phyloP scores from a whole-genome alignment of 2,113 vertebrate genomes.

The Lepus timidus region DNA sequence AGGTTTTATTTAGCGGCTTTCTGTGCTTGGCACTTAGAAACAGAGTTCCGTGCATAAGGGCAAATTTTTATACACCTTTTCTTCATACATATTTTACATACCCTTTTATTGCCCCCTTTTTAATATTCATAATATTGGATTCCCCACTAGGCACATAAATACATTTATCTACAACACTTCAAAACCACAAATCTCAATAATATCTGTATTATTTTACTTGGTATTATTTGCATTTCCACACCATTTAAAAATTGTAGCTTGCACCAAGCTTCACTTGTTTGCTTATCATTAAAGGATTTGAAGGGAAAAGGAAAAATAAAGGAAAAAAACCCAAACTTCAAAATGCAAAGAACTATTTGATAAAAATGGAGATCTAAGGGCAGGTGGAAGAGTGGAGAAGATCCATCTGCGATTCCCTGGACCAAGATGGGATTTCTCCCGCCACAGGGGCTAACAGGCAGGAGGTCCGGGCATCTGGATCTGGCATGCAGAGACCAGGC shows the following conservation, averaged over 20 bases:
- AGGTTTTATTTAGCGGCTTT: constrained; percentile 95
- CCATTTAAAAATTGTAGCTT: constrained; percentile 92
- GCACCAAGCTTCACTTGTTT: constrained; percentile 89
- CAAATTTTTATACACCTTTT: constrained; percentile 92
- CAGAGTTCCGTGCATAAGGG: constrained; percentile 94
- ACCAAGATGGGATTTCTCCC: constrained; percentile 69
- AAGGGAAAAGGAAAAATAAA: constrained; percentile 72
- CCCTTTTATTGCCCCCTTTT: constrained; percentile 89
- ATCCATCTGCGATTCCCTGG: constrained; percentile 73
- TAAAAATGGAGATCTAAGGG: constrained; percentile 77
- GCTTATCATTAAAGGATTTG: constrained; percentile 85
- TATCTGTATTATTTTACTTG: constrained; percentile 91
- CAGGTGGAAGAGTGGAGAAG: constrained; percentile 64
- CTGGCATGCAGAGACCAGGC: constrained; percentile 35
- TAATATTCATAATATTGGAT: constrained; percentile 93
- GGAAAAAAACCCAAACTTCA: constrained; percentile 73
- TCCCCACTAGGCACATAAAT: constrained; percentile 96
- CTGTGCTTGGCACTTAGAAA: constrained; percentile 98
- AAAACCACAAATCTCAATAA: constrained; percentile 94
- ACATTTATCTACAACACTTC: constrained; percentile 97
- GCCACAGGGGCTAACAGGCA: constrained; percentile 65
- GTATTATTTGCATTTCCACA: constrained; percentile 93
- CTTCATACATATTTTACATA: constrained; percentile 93
- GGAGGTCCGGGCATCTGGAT: not conserved
- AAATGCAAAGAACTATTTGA: constrained; percentile 86